Evolutionary conservation across 2,888 invertebrate genomes (phyloP).

Genomic region (Hymenopus coronatus): DNA sequence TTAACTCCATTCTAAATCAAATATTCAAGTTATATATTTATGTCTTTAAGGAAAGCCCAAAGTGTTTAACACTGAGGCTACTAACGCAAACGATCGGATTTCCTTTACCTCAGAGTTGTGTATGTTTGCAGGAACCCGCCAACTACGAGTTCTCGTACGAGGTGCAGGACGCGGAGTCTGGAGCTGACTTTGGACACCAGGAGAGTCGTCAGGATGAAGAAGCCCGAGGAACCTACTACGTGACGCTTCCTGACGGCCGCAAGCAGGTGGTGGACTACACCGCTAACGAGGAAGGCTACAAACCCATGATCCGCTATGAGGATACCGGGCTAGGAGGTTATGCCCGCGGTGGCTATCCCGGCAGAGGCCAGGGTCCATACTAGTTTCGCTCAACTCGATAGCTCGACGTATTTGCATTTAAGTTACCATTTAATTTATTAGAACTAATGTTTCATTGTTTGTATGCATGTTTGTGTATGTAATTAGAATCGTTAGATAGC

Average conservation of each 20-base stretch:
- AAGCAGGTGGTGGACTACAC: constrained; percentile 64
- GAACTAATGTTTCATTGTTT: neutral
- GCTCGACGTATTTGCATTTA: neutral
- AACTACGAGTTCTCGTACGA: constrained; percentile 65
- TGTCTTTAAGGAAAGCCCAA: too few species aligned
- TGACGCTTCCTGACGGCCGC: constrained; percentile 61
- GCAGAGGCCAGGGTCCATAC: constrained; percentile 1
- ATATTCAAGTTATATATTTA: too few species aligned
- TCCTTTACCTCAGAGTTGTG: too few species aligned
- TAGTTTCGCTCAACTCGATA: neutral
- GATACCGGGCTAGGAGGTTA: constrained; percentile 24
- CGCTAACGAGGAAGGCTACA: constrained; percentile 61
- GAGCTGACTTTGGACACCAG: constrained; percentile 61
- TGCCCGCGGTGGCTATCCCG: constrained; percentile 1
- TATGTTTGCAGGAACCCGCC: constrained; percentile 53
- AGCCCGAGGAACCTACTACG: constrained; percentile 63
- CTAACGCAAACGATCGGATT: too few species aligned
- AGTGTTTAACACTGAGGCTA: too few species aligned
- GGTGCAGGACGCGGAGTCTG: constrained; percentile 57
- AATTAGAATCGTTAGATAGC: neutral
- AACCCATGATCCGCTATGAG: constrained; percentile 57
- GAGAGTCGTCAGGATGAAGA: constrained; percentile 63
- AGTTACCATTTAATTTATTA: neutral
- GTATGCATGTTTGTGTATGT: neutral
- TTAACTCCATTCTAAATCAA: too few species aligned